These are phyloP conservation scores for Clamator glandarius DNA, from an alignment of 2,797 vertebrate species.

Conservation along the genomic window DNA sequence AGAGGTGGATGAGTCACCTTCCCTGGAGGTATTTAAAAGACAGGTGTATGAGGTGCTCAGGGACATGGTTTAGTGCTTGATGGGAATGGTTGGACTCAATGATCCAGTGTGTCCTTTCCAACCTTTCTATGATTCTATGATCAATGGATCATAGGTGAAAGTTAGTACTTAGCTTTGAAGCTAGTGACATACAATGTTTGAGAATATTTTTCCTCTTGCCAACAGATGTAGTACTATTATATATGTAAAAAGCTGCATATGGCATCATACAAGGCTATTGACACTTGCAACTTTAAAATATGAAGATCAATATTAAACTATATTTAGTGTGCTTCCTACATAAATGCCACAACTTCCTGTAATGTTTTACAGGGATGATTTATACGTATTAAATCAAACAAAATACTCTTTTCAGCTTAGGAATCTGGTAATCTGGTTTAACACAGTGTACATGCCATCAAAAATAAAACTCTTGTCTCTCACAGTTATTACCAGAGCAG, in stretches of 20 bases:
- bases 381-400: constrained; percentile 44
- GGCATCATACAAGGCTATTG: neutral
- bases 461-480: constrained; percentile 60
- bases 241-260: neutral
- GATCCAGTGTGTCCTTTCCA: no score
- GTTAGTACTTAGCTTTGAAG: neutral
- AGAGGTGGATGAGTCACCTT: no score
- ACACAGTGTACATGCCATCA: constrained; percentile 25
- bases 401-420: constrained; percentile 44
- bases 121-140: no score
- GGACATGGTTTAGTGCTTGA: no score
- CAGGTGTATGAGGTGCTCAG: no score
- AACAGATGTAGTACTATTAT: neutral
- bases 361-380: constrained; percentile 30
- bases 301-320: constrained; percentile 44
- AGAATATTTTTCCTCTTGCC: neutral
- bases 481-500: constrained; percentile 16
- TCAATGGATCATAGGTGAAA: neutral
- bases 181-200: neutral
- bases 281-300: neutral
- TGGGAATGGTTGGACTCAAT: no score
- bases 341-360: constrained; percentile 46
- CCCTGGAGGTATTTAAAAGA: no score
- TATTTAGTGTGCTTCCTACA: constrained; percentile 50
- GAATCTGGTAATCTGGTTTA: constrained; percentile 68